Base-by-base conservation (phyloP, 2,888 invertebrate species). In the Byasa hedistus region DNA sequence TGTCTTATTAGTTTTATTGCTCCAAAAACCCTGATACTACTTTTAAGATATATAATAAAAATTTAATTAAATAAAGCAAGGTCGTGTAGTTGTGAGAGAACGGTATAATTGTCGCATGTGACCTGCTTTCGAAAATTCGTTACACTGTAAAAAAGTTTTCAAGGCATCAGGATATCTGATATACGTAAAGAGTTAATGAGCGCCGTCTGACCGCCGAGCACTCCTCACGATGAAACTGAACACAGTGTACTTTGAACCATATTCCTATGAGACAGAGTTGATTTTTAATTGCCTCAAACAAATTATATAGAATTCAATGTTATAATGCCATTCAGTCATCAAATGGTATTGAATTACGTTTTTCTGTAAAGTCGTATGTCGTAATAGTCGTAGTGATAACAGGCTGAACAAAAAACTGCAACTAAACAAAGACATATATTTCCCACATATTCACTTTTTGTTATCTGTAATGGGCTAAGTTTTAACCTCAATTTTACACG, bases 51-150 rank as follows among this genome's bases (percentile, higher is more conserved):
- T 44, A 10, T 4, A 44, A 15, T 44, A 44, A 44, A 32, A 2
- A 44, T 17, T 17, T 17, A 4, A 44, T 19, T 44, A 44, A 44
- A 44, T 44, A 19, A 44, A 44, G 44, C 2, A 44, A 44, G 44
- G 17, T 19, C 19, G 19, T 44, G 19, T 19, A 44, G 12, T 1
- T 17, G 12, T 19, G 44, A 36, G 44, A 19, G 44, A 44, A 52
- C 4, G 22, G 15, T 21, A 4, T 19, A 5, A n/a, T 19, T 7
- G 52, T n/a, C 10, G 22, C 51, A 61, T 36, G 36, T 54, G 36
- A 61, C 36, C 61, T 54, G 21, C 52, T 61, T 61, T 61, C 54
- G 19, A 21, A 54, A 22, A 12, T 22, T 61, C 32, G 32, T 57
- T 21, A 57, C 10, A 24, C 24, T 55, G 39, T 44, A 39, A 61